Percentiles rank a stretch among this genome's conserved stretches.
Conservation (phyloP, 2,888 invertebrate species). For the Apeira syringaria region DNA sequence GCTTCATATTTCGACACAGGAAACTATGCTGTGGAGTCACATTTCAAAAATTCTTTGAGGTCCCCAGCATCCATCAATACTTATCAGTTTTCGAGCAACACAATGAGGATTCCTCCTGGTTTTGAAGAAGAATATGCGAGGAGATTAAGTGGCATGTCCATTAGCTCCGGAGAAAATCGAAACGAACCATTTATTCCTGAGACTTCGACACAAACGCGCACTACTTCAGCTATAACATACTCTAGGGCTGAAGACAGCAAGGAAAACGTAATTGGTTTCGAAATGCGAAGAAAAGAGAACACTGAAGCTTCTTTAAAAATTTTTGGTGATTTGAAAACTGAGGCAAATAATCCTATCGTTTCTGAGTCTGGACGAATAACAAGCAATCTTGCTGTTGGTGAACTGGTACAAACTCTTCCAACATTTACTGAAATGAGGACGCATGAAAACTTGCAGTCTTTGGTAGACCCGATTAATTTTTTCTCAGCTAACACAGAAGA, state of each 20-base stretch:
- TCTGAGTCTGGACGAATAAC: not conserved
- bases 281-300: constrained; percentile 8
- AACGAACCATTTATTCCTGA: constrained; percentile 41
- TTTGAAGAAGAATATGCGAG: constrained; percentile 62
- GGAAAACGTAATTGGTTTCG: constrained; percentile 8
- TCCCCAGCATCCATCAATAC: constrained; percentile 39
- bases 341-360: not conserved
- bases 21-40: constrained; percentile 71
- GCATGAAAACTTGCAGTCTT: constrained; percentile 17
- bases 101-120: constrained; percentile 58
- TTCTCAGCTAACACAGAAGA: constrained; percentile 39
- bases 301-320: not conserved
- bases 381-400: constrained; percentile 4
- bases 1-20: constrained; percentile 77
- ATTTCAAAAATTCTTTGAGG: constrained; percentile 59
- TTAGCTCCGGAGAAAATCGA: constrained; percentile 19
- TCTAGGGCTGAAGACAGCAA: constrained; percentile 15
- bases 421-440: not conserved
- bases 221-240: constrained; percentile 36
- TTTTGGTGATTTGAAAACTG: not conserved
- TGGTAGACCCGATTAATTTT: constrained; percentile 61
- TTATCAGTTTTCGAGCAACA: constrained; percentile 17
- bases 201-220: constrained; percentile 49
- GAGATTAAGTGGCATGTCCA: constrained; percentile 25
- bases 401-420: constrained; percentile 9